Evolutionary conservation across 23 tunicate species (phyloP).

Genomic region (Ciona savignyi): DNA sequence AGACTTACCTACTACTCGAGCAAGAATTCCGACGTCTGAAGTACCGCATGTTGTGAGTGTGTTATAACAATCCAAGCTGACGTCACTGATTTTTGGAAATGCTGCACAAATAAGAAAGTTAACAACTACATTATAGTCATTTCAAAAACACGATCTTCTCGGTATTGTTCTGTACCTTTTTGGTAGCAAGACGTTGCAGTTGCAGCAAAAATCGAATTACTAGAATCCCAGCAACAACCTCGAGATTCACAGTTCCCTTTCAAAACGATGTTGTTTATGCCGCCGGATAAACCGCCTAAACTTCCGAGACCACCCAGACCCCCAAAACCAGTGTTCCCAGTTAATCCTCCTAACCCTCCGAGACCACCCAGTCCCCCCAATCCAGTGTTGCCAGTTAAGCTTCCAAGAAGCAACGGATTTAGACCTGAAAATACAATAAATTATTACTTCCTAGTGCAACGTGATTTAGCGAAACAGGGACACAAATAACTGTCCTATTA

Average conservation of each 20-base stretch:
- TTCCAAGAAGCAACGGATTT: too few relatives aligned
- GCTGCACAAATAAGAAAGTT: neutral
- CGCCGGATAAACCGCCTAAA: constrained; percentile 18
- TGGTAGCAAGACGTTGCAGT: constrained; percentile 19
- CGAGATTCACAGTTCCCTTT: constrained; percentile 26
- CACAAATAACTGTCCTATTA: too few relatives aligned
- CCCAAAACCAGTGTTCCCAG: constrained; percentile 1
- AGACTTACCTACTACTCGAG: constrained; percentile 43
- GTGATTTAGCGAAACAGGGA: too few relatives aligned
- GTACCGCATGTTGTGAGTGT: constrained; percentile 21
- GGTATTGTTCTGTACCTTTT: too few relatives aligned
- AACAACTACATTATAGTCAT: too few relatives aligned
- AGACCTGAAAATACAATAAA: too few relatives aligned
- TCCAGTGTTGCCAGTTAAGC: neutral
- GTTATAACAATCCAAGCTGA: constrained; percentile 10
- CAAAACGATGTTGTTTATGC: constrained; percentile 7
- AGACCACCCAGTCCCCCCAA: constrained; percentile 11
- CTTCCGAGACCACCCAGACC: constrained; percentile 26
- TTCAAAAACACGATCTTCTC: too few relatives aligned
- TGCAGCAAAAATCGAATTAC: constrained; percentile 7
- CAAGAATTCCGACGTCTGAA: constrained; percentile 2
- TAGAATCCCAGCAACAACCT: constrained; percentile 72
- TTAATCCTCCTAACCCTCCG: constrained; percentile 7
- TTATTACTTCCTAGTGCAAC: too few relatives aligned
- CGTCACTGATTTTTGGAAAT: constrained; percentile 8